Conservation (phyloP, 2,888 invertebrate species). For the Aphrophora alni region DNA sequence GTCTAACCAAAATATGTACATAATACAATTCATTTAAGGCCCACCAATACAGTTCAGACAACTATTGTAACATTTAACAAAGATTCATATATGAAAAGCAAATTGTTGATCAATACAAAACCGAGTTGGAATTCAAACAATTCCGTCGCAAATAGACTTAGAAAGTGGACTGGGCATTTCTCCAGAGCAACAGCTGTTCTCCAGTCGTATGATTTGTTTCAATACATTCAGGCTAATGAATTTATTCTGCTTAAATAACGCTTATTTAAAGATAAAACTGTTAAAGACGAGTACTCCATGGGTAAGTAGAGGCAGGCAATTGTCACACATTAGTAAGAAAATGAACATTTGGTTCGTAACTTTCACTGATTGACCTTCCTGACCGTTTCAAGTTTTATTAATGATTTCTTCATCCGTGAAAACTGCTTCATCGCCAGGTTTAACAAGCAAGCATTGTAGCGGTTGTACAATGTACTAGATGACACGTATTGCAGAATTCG, state of each 20-base stretch:
- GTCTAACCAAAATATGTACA: too few species aligned
- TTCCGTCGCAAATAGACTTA: neutral
- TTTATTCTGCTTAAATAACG: too few species aligned
- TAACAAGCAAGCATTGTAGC: neutral
- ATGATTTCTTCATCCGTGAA: neutral
- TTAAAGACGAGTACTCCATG: too few species aligned
- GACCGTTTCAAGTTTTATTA: neutral
- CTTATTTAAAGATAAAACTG: too few species aligned
- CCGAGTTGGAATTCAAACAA: neutral
- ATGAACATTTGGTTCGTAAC: neutral
- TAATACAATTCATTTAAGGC: too few species aligned
- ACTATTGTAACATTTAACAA: too few species aligned
- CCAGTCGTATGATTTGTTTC: neutral
- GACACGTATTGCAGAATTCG: too few species aligned
- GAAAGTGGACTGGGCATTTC: conserved; percentile 9
- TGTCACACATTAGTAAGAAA: neutral
- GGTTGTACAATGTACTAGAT: too few species aligned
- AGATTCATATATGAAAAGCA: neutral
- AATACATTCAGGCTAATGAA: too few species aligned
- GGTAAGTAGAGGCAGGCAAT: too few species aligned
- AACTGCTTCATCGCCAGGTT: neutral
- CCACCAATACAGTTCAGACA: too few species aligned
- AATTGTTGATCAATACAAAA: neutral
- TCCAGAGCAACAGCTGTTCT: neutral
- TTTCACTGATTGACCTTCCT: neutral